These are phyloP conservation scores for Caenorhabditis brenneri DNA, from an alignment of 1,140 invertebrate species.

Conservation along the genomic window DNA sequence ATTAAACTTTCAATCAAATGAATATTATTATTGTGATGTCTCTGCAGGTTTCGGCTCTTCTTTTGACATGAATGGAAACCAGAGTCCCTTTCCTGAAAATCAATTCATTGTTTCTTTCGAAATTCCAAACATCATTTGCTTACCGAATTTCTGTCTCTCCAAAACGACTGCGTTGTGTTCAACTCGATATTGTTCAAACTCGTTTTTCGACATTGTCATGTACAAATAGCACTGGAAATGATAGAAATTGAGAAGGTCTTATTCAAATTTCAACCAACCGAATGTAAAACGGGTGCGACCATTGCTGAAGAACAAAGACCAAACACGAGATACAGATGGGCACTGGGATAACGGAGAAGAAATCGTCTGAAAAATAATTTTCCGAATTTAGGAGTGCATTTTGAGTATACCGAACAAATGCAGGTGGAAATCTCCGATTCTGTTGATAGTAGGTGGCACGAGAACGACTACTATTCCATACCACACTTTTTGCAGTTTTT, in stretches of 20 bases:
- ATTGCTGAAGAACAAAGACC: conserved; percentile 45
- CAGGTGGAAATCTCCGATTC: conserved; percentile 37
- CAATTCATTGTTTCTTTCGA: neutral
- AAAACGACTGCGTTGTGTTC: conserved; percentile 43
- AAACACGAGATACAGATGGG: conserved; percentile 45
- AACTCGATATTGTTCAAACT: conserved; percentile 48
- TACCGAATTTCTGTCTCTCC: conserved; percentile 51
- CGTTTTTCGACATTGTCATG: conserved; percentile 46
- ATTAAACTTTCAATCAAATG: neutral
- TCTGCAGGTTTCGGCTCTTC: conserved; percentile 40
- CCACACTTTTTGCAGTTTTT: neutral
- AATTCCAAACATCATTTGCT: neutral
- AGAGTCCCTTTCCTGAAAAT: conserved; percentile 50
- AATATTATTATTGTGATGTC: neutral
- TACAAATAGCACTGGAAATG: conserved; percentile 48
- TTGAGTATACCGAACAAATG: conserved; percentile 45
- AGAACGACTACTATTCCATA: neutral
- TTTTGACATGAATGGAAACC: conserved; percentile 46
- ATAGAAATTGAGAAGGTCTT: neutral
- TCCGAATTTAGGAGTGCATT: neutral
- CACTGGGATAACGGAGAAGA: conserved; percentile 51
- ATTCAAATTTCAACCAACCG: neutral
- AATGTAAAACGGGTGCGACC: conserved; percentile 37
- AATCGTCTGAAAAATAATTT: conserved; percentile 46
- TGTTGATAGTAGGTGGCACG: conserved; percentile 54